phyloP scores from a whole-genome alignment of 2,797 vertebrate species.

The Helicolenus hilgendorfi region DNA sequence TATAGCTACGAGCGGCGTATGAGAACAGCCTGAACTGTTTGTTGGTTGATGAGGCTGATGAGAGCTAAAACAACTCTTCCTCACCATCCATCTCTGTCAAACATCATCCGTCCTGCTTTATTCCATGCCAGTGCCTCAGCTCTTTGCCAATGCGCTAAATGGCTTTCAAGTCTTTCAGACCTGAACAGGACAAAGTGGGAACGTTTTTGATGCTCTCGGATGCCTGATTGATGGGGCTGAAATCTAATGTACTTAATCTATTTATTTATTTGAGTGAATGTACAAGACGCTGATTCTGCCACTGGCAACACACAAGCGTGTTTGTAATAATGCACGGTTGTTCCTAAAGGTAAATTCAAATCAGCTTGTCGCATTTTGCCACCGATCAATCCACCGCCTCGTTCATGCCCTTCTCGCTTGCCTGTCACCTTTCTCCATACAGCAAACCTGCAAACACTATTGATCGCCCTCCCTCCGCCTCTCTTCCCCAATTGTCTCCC shows the following conservation, averaged over 20 bases:
- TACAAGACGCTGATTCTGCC: background rate
- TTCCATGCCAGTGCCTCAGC: background rate
- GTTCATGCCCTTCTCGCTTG: slow-evolving; percentile 48
- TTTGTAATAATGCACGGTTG: background rate
- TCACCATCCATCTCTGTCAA: background rate
- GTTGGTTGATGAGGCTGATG: background rate
- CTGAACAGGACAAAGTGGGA: slow-evolving; percentile 28
- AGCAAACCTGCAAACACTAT: slow-evolving; percentile 77
- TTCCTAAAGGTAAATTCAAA: slow-evolving; percentile 38
- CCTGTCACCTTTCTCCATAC: slow-evolving; percentile 70
- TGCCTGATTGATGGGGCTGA: slow-evolving; percentile 12
- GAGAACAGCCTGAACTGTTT: background rate
- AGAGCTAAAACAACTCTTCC: background rate
- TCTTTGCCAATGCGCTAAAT: slow-evolving; percentile 30
- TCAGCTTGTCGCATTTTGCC: slow-evolving; percentile 55
- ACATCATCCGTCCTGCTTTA: background rate
- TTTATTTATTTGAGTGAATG: background rate
- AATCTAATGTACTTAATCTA: background rate
- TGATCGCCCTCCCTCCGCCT: slow-evolving; percentile 51
- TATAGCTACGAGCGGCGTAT: rapidly evolving
- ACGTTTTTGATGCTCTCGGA: background rate
- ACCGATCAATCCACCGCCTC: slow-evolving; percentile 59
- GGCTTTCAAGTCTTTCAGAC: slow-evolving; percentile 29
- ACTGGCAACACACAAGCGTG: background rate
- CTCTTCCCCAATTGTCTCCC: slow-evolving; percentile 58